Evolutionary conservation across 2,797 vertebrate species (phyloP), one percentile per base, ranked within the genome.

Genomic region (Chromobotia macracanthus): DNA sequence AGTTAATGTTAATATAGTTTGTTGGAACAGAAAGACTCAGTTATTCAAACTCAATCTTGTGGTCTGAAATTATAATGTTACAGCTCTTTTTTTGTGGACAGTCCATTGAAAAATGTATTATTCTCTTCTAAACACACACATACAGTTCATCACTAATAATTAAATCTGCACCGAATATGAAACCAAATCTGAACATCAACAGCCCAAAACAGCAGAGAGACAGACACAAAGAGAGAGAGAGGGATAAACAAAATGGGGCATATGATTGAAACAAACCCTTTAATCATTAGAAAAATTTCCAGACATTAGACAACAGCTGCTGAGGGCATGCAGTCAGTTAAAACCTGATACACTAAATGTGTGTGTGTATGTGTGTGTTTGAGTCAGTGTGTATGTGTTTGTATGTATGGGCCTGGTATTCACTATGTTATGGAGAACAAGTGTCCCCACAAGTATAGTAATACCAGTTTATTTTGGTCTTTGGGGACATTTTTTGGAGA

Each of bases 211-310:
- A n/a, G n/a, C n/a, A 46, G 44, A 46, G 12, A 10, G 10, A 46
- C 44, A 46, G 10, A 16, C 0, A 50, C 13, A 13, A 51, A 51
- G 5, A 13, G 48, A 51, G 16, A 15, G 48, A 50, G 48, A 50
- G 16, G 16, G 48, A 53, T 1, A 53, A 18, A n/a, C 91, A 90
- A 92, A 91, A 89, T 86, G 89, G 88, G 88, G 86, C 89, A 90
- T 92, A 89, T 91, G 91, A 93, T 90, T 89, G 92, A 92, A 92
- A 93, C 88, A 91, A 91, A 93, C 88, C 89, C 86, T 90, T 86
- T 87, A 88, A 75, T 87, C 90, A 92, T 91, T 91, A 92, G 88
- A 87, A 86, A 89, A 90, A 92, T 89, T 87, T 90, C 85, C 80
- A 76, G 72, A 88, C 92, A 93, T n/a, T n/a, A 70, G 72, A 80